phyloP scores from a whole-genome alignment of 2,113 vertebrate genomes.

The Phocoena sinus region DNA sequence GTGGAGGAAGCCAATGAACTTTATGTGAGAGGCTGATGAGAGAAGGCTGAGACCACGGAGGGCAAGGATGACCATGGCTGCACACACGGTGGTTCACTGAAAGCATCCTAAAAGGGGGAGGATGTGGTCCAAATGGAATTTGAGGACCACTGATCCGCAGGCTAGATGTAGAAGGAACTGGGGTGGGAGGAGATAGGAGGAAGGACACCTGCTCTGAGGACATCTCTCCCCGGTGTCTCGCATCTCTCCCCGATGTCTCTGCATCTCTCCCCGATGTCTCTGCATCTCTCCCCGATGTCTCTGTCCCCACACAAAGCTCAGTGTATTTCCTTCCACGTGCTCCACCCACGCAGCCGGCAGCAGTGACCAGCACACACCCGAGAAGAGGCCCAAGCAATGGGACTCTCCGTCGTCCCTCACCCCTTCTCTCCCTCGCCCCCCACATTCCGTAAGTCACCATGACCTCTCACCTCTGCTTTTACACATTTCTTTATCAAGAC shows the following conservation, averaged over 20 bases:
- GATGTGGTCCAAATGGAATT: background rate
- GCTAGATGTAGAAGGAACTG: background rate
- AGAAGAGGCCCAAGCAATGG: background rate
- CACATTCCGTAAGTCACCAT: background rate
- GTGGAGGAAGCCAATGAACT: background rate
- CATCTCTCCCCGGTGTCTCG: too few species aligned
- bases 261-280: too few species aligned
- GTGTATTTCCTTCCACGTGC: background rate
- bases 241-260: too few species aligned
- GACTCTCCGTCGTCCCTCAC: background rate
- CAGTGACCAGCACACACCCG: background rate
- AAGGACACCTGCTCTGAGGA: background rate
- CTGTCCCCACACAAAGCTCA: background rate
- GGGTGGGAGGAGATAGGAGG: background rate
- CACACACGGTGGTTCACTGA: background rate
- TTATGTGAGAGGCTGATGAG: background rate
- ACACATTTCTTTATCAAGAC: background rate
- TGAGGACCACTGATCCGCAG: background rate
- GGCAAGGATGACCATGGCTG: background rate
- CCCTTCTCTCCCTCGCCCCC: background rate
- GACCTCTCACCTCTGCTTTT: background rate
- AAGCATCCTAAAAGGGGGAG: background rate
- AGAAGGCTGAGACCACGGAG: background rate
- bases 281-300: too few species aligned
- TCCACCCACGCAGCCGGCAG: background rate